Evolutionary conservation across 2,797 vertebrate species (phyloP).

Genomic region (Anguilla megastoma): DNA sequence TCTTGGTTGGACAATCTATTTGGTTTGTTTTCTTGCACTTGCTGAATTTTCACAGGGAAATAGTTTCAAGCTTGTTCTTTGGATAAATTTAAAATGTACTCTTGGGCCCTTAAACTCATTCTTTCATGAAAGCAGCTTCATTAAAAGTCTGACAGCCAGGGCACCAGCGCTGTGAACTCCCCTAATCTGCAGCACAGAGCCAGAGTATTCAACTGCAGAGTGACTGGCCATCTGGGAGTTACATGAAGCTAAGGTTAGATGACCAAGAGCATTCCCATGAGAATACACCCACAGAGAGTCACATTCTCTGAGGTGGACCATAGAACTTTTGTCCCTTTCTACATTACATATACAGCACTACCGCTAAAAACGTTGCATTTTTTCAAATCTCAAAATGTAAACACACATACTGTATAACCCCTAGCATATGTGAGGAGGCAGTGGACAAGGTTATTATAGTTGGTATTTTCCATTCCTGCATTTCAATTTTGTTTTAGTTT

Average conservation of each 20-base stretch:
- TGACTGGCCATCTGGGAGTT: neutral
- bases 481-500: too few species aligned
- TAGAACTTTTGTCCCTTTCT: neutral
- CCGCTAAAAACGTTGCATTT: neutral
- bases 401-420: neutral
- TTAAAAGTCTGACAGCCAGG: conserved; percentile 31
- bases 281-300: neutral
- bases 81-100: neutral
- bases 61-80: neutral
- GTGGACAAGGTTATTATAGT: too few species aligned
- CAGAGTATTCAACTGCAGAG: conserved; percentile 5
- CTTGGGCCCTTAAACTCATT: neutral
- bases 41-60: neutral
- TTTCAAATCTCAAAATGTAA: neutral
- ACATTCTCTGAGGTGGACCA: neutral
- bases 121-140: conserved; percentile 20
- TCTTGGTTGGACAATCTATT: neutral
- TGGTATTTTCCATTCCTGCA: too few species aligned
- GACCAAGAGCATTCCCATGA: neutral
- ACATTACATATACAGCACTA: neutral
- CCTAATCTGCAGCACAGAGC: conserved; percentile 16
- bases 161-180: neutral
- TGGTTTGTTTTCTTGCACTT: neutral
- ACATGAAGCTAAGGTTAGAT: conserved; percentile 18
- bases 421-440: neutral